Base-by-base conservation (phyloP, 1,140 invertebrate species). In the Solenopsis invicta region DNA sequence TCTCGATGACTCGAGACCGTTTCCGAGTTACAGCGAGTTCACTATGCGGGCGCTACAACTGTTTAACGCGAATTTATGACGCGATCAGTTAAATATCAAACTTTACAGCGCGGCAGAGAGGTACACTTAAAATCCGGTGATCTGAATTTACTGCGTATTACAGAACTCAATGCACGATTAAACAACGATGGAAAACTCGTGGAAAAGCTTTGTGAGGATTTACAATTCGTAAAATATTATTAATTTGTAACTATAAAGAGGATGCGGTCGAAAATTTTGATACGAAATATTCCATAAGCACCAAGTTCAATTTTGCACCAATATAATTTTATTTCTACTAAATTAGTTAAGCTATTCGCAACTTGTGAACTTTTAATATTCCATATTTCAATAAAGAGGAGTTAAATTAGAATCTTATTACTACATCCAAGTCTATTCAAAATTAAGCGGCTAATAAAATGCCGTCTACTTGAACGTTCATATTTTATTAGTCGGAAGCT, bases 51-150 rank as follows among this genome's bases (percentile, higher is more conserved):
- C 54, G 29, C 48, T 21, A 75, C 29, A 37, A 84, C 69, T 62
- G 41, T 75, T 84, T 75, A 62, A 84, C 69, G 29, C 29, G 80
- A 74, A 41, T 75, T 84, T 75, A 75, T 82, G 41, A 82, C 21
- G 18, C 67, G 50, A 75, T 84, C 41, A 71, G 18, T 84, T 75
- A 74, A 80, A 80, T 50, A 69, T 80, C 48, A 66, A 61, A 82
- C 52, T 82, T 74, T 74, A 61, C 54, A 74, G 18, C 24, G 24
- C 52, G 18, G 8, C 18, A 18, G 66, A 69, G 66, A 69, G 18
- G 41, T 69, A 41, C 41, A 61, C 69, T 84, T 59, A 74, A 50
- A 50, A 21, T 50, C 41, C 66, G 64, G 48, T 21, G 61, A 85
- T 85, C 61, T 54, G 48, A 37, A 61, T 84, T 84, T 61, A 62